Conservation (phyloP, 92 coral and sea anemone genomes). For the Porites divaricata region DNA sequence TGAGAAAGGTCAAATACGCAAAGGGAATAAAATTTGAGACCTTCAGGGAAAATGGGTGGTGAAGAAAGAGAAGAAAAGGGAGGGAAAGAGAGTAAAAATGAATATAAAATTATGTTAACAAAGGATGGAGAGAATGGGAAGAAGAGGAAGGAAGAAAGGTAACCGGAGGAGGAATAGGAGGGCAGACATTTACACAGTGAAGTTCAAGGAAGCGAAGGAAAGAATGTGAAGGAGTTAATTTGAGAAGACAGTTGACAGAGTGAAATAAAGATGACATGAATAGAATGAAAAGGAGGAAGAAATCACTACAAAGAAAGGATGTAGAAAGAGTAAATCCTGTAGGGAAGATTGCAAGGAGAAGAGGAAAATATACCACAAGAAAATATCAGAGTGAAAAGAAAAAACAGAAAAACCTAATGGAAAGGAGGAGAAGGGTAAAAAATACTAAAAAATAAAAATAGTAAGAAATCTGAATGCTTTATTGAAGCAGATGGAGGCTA, state of each 20-base stretch:
- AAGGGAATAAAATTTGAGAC: too few relatives aligned
- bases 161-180: background rate
- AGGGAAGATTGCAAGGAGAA: background rate
- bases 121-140: background rate
- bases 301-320: background rate
- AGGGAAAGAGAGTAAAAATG: background rate
- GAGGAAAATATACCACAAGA: background rate
- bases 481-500: background rate
- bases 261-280: background rate
- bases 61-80: background rate
- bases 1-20: too few relatives aligned
- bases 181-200: too few relatives aligned
- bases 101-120: background rate
- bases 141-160: background rate
- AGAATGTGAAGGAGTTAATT: too few relatives aligned
- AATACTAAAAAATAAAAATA: too few relatives aligned
- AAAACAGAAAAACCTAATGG: background rate
- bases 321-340: background rate
- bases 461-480: background rate
- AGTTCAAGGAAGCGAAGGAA: too few relatives aligned
- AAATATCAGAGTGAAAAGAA: background rate
- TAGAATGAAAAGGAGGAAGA: background rate
- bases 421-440: background rate
- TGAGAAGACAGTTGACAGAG: background rate
- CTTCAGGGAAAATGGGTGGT: background rate